Conservation (phyloP, 2,888 invertebrate species). For the Parapristionchus giblindavisi region DNA sequence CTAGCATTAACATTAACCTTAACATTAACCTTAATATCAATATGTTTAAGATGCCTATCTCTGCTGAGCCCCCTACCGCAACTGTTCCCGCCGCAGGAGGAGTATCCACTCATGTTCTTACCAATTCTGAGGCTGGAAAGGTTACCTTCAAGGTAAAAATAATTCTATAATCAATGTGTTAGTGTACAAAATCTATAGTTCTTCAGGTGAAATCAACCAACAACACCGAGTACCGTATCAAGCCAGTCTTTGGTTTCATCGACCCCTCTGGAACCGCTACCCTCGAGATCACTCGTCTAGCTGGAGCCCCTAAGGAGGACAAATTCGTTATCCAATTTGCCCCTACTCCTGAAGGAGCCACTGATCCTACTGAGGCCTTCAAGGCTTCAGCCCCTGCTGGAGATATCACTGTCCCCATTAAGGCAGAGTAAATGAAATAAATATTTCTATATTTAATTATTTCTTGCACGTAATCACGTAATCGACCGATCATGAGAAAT, state of each 20-base stretch:
- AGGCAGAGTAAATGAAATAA: slow-evolving; percentile 29
- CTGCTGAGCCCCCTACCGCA: slow-evolving; percentile 16
- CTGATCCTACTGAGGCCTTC: slow-evolving; percentile 36
- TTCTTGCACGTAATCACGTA: no score
- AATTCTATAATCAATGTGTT: no score
- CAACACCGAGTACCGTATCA: slow-evolving; percentile 38
- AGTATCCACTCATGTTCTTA: slow-evolving; percentile 13
- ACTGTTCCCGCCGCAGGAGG: slow-evolving; percentile 36
- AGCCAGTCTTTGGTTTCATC: slow-evolving; percentile 37
- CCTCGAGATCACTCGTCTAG: slow-evolving; percentile 32
- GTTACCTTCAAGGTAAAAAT: slow-evolving; percentile 37
- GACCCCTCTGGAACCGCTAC: slow-evolving; percentile 18
- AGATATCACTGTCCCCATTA: slow-evolving; percentile 29
- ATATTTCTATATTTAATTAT: no score
- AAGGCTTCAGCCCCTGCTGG: slow-evolving; percentile 31
- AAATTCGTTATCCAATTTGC: slow-evolving; percentile 35
- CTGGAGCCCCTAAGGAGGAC: slow-evolving; percentile 34
- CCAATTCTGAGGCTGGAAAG: slow-evolving; percentile 32
- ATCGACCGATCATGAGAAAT: no score
- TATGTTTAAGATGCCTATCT: slow-evolving; percentile 25
- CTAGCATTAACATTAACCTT: no score
- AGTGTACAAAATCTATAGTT: no score
- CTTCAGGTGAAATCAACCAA: slow-evolving; percentile 37
- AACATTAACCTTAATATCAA: no score
- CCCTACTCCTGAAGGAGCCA: slow-evolving; percentile 32